Base-by-base conservation (phyloP, 2,888 invertebrate species). In the Coleophora flavipennella region DNA sequence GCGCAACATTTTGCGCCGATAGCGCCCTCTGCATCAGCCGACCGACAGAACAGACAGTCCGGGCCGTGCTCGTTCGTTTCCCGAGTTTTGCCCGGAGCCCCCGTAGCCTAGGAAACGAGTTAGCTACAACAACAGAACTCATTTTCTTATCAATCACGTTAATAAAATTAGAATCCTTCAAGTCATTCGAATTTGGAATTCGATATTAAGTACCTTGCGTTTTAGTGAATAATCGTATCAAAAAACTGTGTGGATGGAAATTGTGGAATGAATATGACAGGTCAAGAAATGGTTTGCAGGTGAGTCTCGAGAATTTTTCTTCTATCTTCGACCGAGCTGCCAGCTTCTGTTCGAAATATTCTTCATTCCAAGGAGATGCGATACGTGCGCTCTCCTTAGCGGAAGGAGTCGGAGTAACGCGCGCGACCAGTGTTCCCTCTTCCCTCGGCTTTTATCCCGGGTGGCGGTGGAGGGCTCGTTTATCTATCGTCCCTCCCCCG, bases 61-160 rank as follows among this genome's bases (percentile, higher is more conserved):
- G n/a, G n/a, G n/a, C n/a, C n/a, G n/a, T n/a, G n/a, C n/a, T n/a
- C n/a, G n/a, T 31, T 56, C 20, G 20, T 20, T 53, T 46, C 50
- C 48, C 49, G 31, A 53, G 54, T 57, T 59, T 62, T 62, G 60
- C 65, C 66, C 63, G 65, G 68, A 20, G 46, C 45, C 52, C 58
- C 72, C 77, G 83, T 83, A 83, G 81, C 81, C 83, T 66, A 83
- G 83, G 83, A 83, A 83, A 83, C 83, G 81, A 80, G 81, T 67
- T 80, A 81, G 71, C 73, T 76, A 76, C 71, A 68, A 69, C 3
- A 69, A 77, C 76, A 83, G 65, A 62, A 64, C 65, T 67, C 62
- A 64, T 46, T 64, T 54, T 64, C 61, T 63, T 63, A 65, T 64
- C 67, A 64, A 65, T 64, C 67, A 64, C 58, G 67, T 74, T 77